Conservation (phyloP, 1,140 invertebrate genomes). For the Solenopsis fugax region DNA sequence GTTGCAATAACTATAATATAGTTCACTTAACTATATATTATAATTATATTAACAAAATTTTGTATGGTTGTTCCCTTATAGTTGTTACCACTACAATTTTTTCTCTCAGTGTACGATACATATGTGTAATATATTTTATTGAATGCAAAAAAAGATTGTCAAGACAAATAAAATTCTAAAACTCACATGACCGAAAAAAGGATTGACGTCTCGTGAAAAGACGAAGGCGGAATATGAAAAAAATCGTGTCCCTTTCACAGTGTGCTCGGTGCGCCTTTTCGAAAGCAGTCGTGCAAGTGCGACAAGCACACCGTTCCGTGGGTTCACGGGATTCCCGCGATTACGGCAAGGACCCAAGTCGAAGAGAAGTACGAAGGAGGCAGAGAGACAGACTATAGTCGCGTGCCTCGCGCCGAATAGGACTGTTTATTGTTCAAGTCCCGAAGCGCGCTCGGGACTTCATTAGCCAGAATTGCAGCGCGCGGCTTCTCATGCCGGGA, state of each 20-base stretch:
- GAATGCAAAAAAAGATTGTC: background rate
- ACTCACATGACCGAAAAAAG: background rate
- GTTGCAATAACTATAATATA: too few relatives aligned
- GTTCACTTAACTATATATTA: too few relatives aligned
- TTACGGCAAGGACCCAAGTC: background rate
- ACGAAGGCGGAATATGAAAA: constrained; percentile 12
- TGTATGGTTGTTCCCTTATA: too few relatives aligned
- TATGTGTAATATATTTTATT: too few relatives aligned
- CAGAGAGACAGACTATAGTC: constrained; percentile 38
- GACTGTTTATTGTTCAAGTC: constrained; percentile 74
- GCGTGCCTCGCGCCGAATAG: constrained; percentile 52
- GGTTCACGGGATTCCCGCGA: constrained; percentile 13
- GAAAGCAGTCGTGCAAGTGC: constrained; percentile 31
- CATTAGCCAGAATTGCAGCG: constrained; percentile 73
- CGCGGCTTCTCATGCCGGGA: constrained; percentile 18
- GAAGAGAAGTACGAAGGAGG: background rate
- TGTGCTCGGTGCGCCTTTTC: constrained; percentile 34
- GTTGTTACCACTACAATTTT: too few relatives aligned
- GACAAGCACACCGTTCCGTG: constrained; percentile 22
- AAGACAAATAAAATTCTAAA: background rate
- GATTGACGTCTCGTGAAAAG: constrained; percentile 38
- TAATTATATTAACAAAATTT: too few relatives aligned
- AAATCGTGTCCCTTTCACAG: constrained; percentile 25
- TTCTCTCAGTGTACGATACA: too few relatives aligned
- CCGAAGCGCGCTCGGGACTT: constrained; percentile 69